These are phyloP conservation scores for Rhodophaea formosa DNA, from an alignment of 2,888 invertebrate species.

Conservation along the genomic window DNA sequence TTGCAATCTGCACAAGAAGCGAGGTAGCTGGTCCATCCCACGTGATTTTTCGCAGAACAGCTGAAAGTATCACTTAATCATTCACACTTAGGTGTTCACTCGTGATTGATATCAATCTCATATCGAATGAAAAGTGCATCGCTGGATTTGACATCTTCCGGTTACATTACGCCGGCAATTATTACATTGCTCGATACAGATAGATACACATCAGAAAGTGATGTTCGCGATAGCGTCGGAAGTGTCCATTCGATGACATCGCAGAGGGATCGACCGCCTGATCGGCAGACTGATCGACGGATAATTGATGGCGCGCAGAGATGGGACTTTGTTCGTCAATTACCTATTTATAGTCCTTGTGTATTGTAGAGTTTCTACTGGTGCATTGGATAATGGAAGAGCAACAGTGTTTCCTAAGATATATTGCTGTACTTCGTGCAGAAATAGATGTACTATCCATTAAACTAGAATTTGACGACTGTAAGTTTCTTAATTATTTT, in stretches of 20 bases:
- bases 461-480: too few relatives aligned
- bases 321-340: slow-evolving; percentile 23
- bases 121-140: not conserved
- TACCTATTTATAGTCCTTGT: not conserved
- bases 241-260: slow-evolving; percentile 8
- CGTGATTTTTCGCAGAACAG: too few relatives aligned
- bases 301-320: slow-evolving; percentile 27
- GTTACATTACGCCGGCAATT: not conserved
- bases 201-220: slow-evolving; percentile 1
- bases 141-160: slow-evolving; percentile 1
- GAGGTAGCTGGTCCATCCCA: too few relatives aligned
- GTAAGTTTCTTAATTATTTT: too few relatives aligned
- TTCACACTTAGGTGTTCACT: not conserved
- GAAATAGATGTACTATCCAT: too few relatives aligned
- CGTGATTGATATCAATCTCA: not conserved
- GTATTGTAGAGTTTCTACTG: not conserved
- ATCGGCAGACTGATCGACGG: slow-evolving; percentile 17
- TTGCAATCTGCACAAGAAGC: too few relatives aligned
- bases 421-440: too few relatives aligned
- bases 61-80: not conserved
- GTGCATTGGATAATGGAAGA: not conserved
- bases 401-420: too few relatives aligned
- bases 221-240: slow-evolving; percentile 3
- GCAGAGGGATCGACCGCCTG: not conserved
- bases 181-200: not conserved